phyloP scores from a whole-genome alignment of 2,888 invertebrate species.

The Trissolcus brochymenae region DNA sequence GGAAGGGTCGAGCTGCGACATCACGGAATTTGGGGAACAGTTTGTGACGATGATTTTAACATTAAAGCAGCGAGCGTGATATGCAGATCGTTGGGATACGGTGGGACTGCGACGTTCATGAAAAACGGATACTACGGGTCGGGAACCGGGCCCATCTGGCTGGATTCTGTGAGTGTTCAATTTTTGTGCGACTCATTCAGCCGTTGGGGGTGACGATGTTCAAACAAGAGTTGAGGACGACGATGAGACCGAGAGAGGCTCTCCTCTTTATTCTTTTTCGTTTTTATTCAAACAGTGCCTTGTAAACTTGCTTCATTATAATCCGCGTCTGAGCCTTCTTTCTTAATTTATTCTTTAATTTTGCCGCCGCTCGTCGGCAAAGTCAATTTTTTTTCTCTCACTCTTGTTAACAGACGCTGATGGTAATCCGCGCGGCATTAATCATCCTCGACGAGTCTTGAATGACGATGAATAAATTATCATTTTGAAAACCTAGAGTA shows the following conservation, averaged over 20 bases:
- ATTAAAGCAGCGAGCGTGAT: conserved; percentile 81
- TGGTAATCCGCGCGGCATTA: conserved; percentile 18
- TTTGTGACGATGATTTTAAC: conserved; percentile 88
- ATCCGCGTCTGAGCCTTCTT: background rate
- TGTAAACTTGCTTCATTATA: conserved; percentile 26
- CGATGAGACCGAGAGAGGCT: too few species aligned
- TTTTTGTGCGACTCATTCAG: background rate
- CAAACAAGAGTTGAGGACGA: too few species aligned
- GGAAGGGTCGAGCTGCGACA: conserved; percentile 85
- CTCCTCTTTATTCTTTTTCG: too few species aligned
- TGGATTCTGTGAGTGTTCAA: conserved; percentile 79
- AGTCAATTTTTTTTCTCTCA: conserved; percentile 9
- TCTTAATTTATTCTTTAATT: conserved; percentile 29
- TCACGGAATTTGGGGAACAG: conserved; percentile 85
- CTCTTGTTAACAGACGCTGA: conserved; percentile 5
- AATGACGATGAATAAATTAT: conserved; percentile 42
- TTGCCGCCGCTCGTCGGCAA: background rate
- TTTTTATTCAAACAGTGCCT: background rate
- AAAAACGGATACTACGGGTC: conserved; percentile 79
- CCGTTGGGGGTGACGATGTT: background rate
- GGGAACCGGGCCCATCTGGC: conserved; percentile 83
- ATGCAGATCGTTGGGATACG: conserved; percentile 80
- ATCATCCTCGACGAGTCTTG: conserved; percentile 9
- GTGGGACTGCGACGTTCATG: conserved; percentile 77
- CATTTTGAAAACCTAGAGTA: conserved; percentile 1